Conservation (phyloP, 2,113 vertebrate species). For the Sylvietta virens region DNA sequence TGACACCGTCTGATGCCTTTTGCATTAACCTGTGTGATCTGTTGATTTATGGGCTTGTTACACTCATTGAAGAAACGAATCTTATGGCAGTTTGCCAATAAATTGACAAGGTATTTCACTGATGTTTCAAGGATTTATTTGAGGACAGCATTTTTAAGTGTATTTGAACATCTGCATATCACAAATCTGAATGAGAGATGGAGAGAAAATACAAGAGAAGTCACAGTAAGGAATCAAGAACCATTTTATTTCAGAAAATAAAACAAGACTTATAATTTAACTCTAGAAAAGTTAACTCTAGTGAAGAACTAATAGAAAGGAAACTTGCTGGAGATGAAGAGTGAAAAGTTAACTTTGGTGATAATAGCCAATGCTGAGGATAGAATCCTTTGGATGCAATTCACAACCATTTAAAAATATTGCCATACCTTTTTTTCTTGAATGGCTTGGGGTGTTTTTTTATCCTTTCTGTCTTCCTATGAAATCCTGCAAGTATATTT, state of each 20-base stretch:
- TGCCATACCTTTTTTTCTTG: neutral
- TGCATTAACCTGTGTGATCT: neutral
- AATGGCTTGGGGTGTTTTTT: neutral
- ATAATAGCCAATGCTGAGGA: neutral
- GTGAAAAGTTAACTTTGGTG: neutral
- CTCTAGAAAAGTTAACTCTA: neutral
- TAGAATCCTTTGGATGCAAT: neutral
- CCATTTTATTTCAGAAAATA: conserved; percentile 16
- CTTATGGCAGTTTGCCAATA: neutral
- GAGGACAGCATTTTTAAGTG: neutral
- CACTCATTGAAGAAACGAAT: conserved; percentile 1
- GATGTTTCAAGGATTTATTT: conserved; percentile 57
- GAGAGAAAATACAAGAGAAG: conserved; percentile 15
- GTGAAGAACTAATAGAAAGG: conserved; percentile 16
- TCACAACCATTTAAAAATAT: neutral
- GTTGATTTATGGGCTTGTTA: neutral
- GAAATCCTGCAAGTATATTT: neutral
- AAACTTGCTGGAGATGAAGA: neutral
- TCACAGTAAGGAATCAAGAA: neutral
- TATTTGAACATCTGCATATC: neutral
- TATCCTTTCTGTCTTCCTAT: neutral
- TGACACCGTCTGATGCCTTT: neutral
- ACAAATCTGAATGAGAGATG: neutral
- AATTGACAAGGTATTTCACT: conserved; percentile 8
- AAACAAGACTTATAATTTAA: neutral